A percentile compares a stretch with the other conserved stretches of the same genome.
These are phyloP conservation scores for Tetranychus piercei DNA, from an alignment of 2,888 invertebrate species.

Conservation along the genomic window DNA sequence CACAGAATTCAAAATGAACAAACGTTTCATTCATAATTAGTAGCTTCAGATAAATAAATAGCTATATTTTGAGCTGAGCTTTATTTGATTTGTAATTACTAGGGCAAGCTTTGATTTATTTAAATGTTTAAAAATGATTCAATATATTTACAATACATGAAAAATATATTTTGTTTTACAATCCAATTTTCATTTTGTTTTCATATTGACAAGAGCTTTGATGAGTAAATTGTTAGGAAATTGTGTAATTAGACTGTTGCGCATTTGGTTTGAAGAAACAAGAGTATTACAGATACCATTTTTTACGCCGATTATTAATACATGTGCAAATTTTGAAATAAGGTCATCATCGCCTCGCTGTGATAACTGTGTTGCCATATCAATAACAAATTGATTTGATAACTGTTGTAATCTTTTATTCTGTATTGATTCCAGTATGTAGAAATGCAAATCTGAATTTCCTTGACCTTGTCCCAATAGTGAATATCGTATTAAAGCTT, in stretches of 20 bases:
- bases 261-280: conserved; percentile 11
- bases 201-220: conserved; percentile 2
- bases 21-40: no score
- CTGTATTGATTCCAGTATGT: conserved; percentile 9
- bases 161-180: no score
- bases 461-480: conserved; percentile 3
- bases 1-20: no score
- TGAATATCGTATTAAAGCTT: conserved; percentile 10
- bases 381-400: conserved; percentile 11
- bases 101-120: no score
- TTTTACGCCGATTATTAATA: conserved; percentile 5
- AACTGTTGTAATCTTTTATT: conserved; percentile 6
- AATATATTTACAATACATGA: no score
- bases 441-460: background rate
- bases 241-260: conserved; percentile 3
- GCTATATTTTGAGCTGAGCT: no score
- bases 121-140: no score
- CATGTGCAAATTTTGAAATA: background rate
- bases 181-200: background rate
- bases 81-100: no score
- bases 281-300: conserved; percentile 11
- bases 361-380: conserved; percentile 9
- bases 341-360: background rate
- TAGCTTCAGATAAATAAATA: no score
- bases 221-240: conserved; percentile 14